Base-by-base conservation (phyloP, 2,113 vertebrate species). In the Parotia lawesii region DNA sequence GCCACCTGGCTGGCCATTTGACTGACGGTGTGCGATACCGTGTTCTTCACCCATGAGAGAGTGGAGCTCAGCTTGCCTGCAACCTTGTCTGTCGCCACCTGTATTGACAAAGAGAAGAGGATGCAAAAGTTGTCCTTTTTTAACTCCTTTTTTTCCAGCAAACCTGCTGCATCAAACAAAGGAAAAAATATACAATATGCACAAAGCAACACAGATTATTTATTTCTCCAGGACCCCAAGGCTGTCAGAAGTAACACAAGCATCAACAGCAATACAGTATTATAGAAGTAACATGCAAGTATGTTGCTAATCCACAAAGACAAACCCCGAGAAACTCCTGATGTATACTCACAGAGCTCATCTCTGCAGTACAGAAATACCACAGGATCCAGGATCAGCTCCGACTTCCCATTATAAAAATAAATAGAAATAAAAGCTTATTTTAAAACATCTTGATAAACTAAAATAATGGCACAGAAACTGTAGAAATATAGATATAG, bases 41-140 rank as follows among this genome's bases (percentile, higher is more conserved):
- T 99, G 98, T 98, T 99, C 99, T 99, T 99, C 97, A 99, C 99
- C 99, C 99, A 99, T 99, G 99, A 99, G 99, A 99, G 98, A 99
- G 99, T 99, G 97, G 99, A 99, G 98, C 99, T 99, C 98, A 99
- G 98, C 98, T 99, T 99, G 88, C 98, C 99, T 96, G 99, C 97
- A 98, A 99, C 99, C 97, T 98, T 99, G 98, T 99, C 99, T 98
- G 99, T 99, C 98, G 99, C 99, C 99, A 99, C 99, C 99, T 99
- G 96, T 14, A 25, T 54, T 12, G 27, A 89, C 51, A 88, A 62
- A 74, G 48, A 76, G 83, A 85, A 79, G 29, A 85, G 23, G 33
- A 93, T 91, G 31, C 25, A 75, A 11, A 15, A 37, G 69, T 61
- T 82, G 82, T n/a, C 44, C 31, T 66, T 60, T 79, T 38, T 18